A percentile compares a stretch with the other conserved stretches of the same genome.
Conservation (phyloP, 2,797 vertebrate species). For the Arnoldichthys spilopterus region DNA sequence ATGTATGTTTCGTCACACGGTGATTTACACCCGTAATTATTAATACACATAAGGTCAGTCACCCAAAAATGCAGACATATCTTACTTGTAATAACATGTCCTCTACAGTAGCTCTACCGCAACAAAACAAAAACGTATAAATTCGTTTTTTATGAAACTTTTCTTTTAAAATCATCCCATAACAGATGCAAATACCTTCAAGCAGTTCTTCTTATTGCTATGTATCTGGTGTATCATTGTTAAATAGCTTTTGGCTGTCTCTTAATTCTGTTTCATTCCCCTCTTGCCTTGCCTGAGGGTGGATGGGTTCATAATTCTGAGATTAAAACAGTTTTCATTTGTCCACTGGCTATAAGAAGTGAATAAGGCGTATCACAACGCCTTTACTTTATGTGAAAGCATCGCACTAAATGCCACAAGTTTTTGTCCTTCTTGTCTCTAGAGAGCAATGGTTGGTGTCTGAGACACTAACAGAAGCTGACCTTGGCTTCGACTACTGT, state of each 20-base stretch:
- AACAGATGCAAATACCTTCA: no score
- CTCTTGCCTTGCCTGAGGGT: not conserved
- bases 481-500: not conserved
- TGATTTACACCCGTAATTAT: no score
- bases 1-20: no score
- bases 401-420: slow-evolving; percentile 28
- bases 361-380: not conserved
- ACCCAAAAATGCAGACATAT: no score
- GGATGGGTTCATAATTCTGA: slow-evolving; percentile 3
- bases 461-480: not conserved
- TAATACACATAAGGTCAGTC: no score
- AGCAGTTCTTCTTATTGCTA: no score
- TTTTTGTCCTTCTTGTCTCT: slow-evolving; percentile 23
- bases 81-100: no score
- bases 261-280: not conserved
- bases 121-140: no score
- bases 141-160: no score
- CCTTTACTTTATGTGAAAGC: slow-evolving; percentile 9
- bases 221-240: not conserved
- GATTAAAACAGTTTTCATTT: slow-evolving; percentile 41
- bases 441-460: not conserved
- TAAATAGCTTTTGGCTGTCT: slow-evolving; percentile 15
- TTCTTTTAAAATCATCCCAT: no score
- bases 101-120: no score
- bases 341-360: slow-evolving; percentile 20